A percentile compares a stretch with the other conserved stretches of the same genome.
Conservation (phyloP, 2,113 vertebrate genomes). For the Nesoenas mayeri region DNA sequence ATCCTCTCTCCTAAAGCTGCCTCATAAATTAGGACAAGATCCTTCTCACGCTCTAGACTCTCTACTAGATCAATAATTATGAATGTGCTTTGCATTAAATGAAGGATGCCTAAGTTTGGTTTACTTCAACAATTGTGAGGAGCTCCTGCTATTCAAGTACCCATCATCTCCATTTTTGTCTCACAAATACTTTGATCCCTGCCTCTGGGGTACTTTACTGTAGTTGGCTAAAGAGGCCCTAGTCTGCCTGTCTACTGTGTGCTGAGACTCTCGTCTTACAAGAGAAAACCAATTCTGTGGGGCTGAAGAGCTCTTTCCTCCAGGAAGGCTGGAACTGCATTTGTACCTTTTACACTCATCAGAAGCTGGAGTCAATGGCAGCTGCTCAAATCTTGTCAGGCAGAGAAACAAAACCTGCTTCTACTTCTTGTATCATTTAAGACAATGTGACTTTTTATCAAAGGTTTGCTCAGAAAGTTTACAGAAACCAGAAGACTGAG, state of each 20-base stretch:
- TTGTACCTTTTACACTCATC: background rate
- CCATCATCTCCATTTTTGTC: background rate
- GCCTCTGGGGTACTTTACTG: background rate
- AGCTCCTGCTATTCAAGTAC: background rate
- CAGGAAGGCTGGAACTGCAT: background rate
- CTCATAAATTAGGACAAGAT: background rate
- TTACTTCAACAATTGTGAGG: background rate
- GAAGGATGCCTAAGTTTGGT: background rate
- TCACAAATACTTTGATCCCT: background rate
- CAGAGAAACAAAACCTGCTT: background rate
- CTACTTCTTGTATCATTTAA: background rate
- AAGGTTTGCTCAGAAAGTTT: background rate
- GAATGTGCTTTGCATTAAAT: background rate
- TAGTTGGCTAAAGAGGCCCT: background rate
- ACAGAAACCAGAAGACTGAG: background rate
- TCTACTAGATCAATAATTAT: background rate
- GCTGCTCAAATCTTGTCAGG: background rate
- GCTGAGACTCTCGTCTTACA: background rate
- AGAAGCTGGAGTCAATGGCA: background rate
- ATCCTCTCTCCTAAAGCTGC: background rate
- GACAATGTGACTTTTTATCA: background rate
- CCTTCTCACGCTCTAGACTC: background rate
- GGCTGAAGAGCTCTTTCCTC: background rate
- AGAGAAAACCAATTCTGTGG: background rate
- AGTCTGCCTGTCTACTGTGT: background rate